Evolutionary conservation across 2,113 vertebrate genomes (phyloP).

Genomic region (Eudyptes chrysolophus): DNA sequence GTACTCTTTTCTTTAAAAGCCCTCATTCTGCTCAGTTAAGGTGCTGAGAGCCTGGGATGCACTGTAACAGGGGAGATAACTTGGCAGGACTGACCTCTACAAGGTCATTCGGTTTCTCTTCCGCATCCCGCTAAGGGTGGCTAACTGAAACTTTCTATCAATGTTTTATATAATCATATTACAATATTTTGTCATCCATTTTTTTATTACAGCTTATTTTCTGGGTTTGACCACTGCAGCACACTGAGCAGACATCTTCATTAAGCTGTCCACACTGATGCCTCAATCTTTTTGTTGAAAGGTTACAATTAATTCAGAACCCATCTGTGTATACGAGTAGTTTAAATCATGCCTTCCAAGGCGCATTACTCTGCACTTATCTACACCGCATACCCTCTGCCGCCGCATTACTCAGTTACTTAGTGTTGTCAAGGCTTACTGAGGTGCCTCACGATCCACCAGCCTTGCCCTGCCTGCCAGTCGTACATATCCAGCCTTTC

Average conservation of each 20-base stretch:
- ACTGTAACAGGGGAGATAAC: not conserved
- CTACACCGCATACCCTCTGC: slow-evolving; percentile 35
- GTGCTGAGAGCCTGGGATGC: not conserved
- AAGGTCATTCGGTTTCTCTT: not conserved
- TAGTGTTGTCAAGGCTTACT: slow-evolving; percentile 25
- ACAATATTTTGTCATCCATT: not conserved
- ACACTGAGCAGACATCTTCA: slow-evolving; percentile 46
- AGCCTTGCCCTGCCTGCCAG: slow-evolving; percentile 25
- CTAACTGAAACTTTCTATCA: slow-evolving; percentile 18
- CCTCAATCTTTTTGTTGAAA: slow-evolving; percentile 55
- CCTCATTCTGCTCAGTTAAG: not conserved
- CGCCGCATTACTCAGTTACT: slow-evolving; percentile 37
- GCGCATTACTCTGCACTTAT: slow-evolving; percentile 7
- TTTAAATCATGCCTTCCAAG: slow-evolving; percentile 61
- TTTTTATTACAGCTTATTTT: slow-evolving; percentile 43
- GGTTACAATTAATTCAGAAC: slow-evolving; percentile 63
- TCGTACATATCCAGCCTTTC: slow-evolving; percentile 16
- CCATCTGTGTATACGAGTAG: slow-evolving; percentile 5
- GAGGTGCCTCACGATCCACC: slow-evolving; percentile 21
- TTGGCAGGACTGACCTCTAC: not conserved
- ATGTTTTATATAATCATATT: not conserved
- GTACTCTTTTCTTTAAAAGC: not conserved
- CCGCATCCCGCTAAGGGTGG: not conserved
- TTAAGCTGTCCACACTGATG: slow-evolving; percentile 40
- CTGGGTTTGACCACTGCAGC: not conserved